phyloP scores from a whole-genome alignment of 2,888 invertebrate species.

The Pollenia griseotomentosa region DNA sequence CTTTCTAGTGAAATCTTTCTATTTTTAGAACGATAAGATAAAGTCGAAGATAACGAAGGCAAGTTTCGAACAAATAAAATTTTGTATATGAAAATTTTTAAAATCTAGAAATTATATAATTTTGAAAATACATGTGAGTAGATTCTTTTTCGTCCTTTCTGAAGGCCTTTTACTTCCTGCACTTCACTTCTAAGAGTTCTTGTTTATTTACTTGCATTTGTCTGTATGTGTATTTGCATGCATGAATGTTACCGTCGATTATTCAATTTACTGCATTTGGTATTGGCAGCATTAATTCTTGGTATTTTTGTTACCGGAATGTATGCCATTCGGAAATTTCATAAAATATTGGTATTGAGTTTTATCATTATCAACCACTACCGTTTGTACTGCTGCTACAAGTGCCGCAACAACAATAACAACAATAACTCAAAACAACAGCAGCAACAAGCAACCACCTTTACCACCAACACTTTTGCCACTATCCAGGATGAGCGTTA shows the following conservation, averaged over 20 bases:
- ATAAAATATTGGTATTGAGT: slow-evolving; percentile 71
- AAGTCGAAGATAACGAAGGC: no score
- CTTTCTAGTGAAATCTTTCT: no score
- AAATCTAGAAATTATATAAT: no score
- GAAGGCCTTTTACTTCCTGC: background rate
- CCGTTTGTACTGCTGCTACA: slow-evolving; percentile 20
- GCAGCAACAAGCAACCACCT: background rate
- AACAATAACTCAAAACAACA: background rate
- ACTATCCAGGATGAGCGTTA: slow-evolving; percentile 38
- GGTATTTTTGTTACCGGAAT: slow-evolving; percentile 72
- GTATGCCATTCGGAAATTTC: slow-evolving; percentile 72
- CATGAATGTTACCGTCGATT: slow-evolving; percentile 65
- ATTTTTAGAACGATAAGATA: no score
- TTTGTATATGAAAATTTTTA: no score
- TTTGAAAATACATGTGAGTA: no score
- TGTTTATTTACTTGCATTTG: slow-evolving; percentile 13
- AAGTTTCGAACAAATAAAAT: no score
- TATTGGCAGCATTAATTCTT: slow-evolving; percentile 73
- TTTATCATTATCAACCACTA: slow-evolving; percentile 65
- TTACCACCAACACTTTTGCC: background rate
- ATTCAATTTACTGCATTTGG: slow-evolving; percentile 73
- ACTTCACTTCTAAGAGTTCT: background rate
- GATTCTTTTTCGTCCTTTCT: background rate
- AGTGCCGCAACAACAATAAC: slow-evolving; percentile 22
- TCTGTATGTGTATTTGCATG: background rate